Evolutionary conservation across 1,140 invertebrate species (phyloP), one percentile per base, ranked within the genome.

Genomic region (Heliconius himera): DNA sequence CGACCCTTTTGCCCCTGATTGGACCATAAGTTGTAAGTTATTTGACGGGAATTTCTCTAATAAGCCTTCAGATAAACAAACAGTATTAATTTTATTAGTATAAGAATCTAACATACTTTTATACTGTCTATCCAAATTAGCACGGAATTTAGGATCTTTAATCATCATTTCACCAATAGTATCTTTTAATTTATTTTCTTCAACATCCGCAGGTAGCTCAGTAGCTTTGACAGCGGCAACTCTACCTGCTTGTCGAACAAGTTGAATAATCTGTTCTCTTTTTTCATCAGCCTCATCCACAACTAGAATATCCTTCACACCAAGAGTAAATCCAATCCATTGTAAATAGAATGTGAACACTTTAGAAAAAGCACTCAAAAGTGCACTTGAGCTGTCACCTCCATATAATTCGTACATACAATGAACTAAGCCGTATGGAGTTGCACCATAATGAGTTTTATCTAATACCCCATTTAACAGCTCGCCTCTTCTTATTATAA

Each of bases 1-100:
- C 0, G 98, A 98, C 51, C 99, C 99, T 95, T 99, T 99, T 0
- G 99, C 99, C 72, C 99, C 99, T 18, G 99, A 99, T 88, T 99
- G 96, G 0, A 99, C 98, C 99, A 99, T 99, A 73, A 99, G 92
- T 91, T 99, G 99, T 3, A 99, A 96, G 95, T 99, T 99, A 94
- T 99, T 99, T 6, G 97, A 87, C 0, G 99, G 99, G 91, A 99
- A 99, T 81, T 97, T 96, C 81, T 97, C 96, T 1, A 98, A 91
- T 18, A 99, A 94, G 13, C 98, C 98, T 73, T 95, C 94, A 4
- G 98, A 97, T 74, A 99, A 95, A 91, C 98, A 99, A 3, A 95
- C 95, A 78, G 96, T 97, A 83, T 98, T 99, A 66, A 99, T 99
- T 33, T 97, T 95, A 89, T 99, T 99, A 66, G 98, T 99, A 83